Evolutionary conservation across 2,797 vertebrate species (phyloP).

Genomic region (Tolypeutes matacus): DNA sequence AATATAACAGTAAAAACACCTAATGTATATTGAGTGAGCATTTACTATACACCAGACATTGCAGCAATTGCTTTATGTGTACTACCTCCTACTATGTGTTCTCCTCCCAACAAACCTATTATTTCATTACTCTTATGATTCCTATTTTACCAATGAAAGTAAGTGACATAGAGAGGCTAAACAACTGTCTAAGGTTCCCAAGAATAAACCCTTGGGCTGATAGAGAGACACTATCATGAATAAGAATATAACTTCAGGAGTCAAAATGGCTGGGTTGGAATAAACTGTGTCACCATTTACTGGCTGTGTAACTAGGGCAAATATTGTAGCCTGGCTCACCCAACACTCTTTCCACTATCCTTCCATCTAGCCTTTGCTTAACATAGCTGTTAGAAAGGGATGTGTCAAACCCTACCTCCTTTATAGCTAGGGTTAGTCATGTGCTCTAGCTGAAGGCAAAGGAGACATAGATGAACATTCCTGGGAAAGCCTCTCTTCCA

Average conservation of each 20-base stretch:
- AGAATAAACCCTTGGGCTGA: background rate
- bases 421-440: background rate
- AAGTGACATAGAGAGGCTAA: background rate
- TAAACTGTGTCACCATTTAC: background rate
- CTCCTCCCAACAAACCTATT: background rate
- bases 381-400: background rate
- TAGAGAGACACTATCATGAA: rapidly evolving
- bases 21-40: background rate
- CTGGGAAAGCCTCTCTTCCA: background rate
- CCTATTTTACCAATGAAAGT: background rate
- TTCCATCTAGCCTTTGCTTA: background rate
- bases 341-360: background rate
- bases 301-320: background rate
- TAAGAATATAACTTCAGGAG: background rate
- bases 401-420: background rate
- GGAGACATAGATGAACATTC: background rate
- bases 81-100: background rate
- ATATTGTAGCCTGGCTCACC: background rate
- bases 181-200: background rate
- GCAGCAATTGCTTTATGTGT: background rate
- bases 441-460: background rate
- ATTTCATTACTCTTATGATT: background rate
- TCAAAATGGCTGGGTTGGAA: background rate
- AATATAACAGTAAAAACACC: background rate
- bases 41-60: background rate